These are phyloP conservation scores for Mesaphorura yosii DNA, from an alignment of 1,140 invertebrate species.

Conservation along the genomic window DNA sequence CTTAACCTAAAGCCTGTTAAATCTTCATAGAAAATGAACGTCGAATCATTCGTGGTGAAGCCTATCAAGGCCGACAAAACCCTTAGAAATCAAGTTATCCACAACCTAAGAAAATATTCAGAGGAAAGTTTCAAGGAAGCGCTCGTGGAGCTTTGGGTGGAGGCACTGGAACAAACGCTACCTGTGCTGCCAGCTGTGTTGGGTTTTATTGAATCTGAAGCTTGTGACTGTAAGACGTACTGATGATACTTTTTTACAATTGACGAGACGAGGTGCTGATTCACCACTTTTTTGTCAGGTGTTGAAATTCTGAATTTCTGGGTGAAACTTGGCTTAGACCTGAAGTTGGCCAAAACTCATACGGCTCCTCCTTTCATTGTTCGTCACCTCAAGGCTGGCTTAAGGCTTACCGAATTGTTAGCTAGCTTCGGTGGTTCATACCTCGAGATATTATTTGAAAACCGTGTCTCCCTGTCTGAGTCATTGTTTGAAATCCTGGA, in stretches of 20 bases:
- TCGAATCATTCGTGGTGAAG: conserved; percentile 31
- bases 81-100: neutral
- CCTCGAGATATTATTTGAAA: too few species aligned
- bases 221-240: neutral
- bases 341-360: too few species aligned
- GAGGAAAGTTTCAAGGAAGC: neutral
- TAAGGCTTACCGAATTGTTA: too few species aligned
- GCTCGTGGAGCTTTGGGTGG: conserved; percentile 18
- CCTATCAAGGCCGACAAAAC: neutral
- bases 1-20: neutral
- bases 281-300: neutral
- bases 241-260: neutral
- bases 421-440: too few species aligned
- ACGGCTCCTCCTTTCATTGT: too few species aligned
- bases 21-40: conserved; percentile 51
- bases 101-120: conserved; percentile 11
- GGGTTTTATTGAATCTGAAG: neutral
- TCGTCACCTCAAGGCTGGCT: too few species aligned
- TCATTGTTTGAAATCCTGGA: too few species aligned
- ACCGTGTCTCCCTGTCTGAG: too few species aligned
- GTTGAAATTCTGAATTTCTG: neutral
- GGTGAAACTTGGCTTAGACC: neutral
- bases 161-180: conserved; percentile 15
- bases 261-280: neutral
- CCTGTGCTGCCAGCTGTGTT: neutral